Base-by-base conservation (phyloP, 2,888 invertebrate species). In the Aproaerema taeniolella region DNA sequence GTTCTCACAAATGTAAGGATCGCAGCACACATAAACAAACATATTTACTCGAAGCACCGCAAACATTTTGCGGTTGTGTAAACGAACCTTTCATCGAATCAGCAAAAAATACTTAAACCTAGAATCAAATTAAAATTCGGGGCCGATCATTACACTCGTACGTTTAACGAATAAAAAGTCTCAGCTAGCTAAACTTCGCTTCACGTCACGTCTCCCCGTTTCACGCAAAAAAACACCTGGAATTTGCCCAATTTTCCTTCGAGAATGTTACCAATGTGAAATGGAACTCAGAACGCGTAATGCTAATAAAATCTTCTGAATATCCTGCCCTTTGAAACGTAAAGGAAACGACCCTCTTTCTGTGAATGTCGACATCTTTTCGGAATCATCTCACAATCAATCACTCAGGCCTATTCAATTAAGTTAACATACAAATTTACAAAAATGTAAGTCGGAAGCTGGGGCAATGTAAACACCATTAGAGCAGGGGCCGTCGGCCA, bases 401-500 rank as follows among this genome's bases (percentile, higher is more conserved):
- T 33, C 33, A 20, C 20, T n/a, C 2, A 8, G 20, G 13, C 13
- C 12, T 9, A 24, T 33, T 33, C 33, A 33, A 33, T 33, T 15
- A 33, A 12, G 24, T 36, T 33, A 33, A 13, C 33, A 13, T 20
- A 24, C 13, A 13, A 24, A 24, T 31, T 31, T 17, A 16, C 10
- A 30, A 38, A 31, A 31, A 38, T 30, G 10, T 13, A 24, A 28
- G 30, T 3, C 31, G 26, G 15, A 38, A 38, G 29, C 12, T 25
- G 16, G 31, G 38, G 31, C 20, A 31, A 31, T 38, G 38, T 38
- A 38, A 38, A 38, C 38, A 38, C 38, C 32, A 38, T 38, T 38
- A 31, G 17, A 25, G 13, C 24, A 5, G 10, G 5, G 29, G 2
- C 17, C 17, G 25, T 30, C 8, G 28, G 11, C 36, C n/a, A 32